A percentile compares a stretch with the other conserved stretches of the same genome.
These are phyloP conservation scores for Dysdera silvatica DNA, from an alignment of 1,140 invertebrate species.

Conservation along the genomic window DNA sequence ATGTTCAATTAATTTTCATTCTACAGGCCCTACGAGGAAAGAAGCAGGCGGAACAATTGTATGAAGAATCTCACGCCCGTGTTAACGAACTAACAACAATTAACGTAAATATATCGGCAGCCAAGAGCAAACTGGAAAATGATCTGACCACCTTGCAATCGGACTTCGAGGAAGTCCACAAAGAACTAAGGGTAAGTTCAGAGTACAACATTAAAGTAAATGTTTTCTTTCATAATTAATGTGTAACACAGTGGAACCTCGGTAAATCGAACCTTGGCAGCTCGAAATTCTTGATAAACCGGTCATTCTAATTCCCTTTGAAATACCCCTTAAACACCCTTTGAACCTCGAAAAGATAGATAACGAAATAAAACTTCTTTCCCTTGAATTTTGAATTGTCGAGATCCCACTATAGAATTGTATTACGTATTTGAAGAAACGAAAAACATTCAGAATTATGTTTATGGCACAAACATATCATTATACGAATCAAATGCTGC, in stretches of 20 bases:
- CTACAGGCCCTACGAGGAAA: slow-evolving; percentile 67
- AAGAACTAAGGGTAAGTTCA: slow-evolving; percentile 71
- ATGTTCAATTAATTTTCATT: not conserved
- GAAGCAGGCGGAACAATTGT: slow-evolving; percentile 75
- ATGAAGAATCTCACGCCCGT: slow-evolving; percentile 76
- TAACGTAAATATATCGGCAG: slow-evolving; percentile 84
- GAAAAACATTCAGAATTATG: too few species aligned
- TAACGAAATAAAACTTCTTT: too few species aligned
- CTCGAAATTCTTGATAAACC: not conserved
- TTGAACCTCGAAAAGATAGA: not conserved
- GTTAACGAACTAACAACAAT: slow-evolving; percentile 88
- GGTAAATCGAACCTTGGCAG: not conserved
- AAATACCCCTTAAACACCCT: not conserved
- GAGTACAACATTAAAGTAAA: not conserved
- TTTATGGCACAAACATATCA: too few species aligned
- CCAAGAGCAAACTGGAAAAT: slow-evolving; percentile 86
- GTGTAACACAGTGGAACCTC: not conserved
- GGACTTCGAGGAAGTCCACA: slow-evolving; percentile 92
- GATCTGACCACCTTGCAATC: slow-evolving; percentile 75
- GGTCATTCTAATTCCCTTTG: not conserved
- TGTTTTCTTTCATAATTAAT: not conserved
- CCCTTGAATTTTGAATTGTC: too few species aligned
- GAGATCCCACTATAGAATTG: too few species aligned
- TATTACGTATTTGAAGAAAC: not conserved
- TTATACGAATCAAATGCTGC: too few species aligned